phyloP scores from a whole-genome alignment of 2,113 vertebrate species.

The Odontophorus gujanensis region DNA sequence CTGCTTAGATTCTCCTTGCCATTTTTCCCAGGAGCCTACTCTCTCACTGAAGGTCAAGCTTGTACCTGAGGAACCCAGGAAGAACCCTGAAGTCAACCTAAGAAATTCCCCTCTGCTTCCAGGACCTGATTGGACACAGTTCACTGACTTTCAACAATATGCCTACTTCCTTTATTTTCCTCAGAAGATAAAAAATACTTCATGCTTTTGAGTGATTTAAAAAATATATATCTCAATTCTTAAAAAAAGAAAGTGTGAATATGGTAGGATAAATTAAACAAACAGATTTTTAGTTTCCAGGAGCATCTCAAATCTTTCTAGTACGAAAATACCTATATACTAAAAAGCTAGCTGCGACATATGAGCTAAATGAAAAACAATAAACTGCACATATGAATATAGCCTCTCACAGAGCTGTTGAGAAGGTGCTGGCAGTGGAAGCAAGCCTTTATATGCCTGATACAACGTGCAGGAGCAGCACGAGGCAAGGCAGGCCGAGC shows the following conservation, averaged over 20 bases:
- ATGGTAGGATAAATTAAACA: not conserved
- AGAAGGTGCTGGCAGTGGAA: not conserved
- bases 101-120: not conserved
- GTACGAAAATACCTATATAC: not conserved
- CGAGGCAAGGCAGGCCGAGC: not conserved
- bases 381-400: not conserved
- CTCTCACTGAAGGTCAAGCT: not conserved
- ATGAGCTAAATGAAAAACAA: not conserved
- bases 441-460: not conserved
- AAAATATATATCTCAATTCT: no score
- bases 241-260: not conserved
- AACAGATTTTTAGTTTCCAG: not conserved
- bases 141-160: not conserved
- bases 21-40: not conserved
- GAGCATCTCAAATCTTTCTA: not conserved
- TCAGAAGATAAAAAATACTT: not conserved
- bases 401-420: not conserved
- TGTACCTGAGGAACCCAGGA: not conserved
- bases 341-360: not conserved
- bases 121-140: not conserved
- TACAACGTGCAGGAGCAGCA: not conserved
- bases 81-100: not conserved
- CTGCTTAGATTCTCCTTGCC: conserved; percentile 20
- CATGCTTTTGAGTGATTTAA: not conserved
- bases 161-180: not conserved